Percentiles rank a stretch among this genome's conserved stretches.
These are phyloP conservation scores for Sakesphorus luctuosus DNA, from an alignment of 2,113 vertebrate genomes.

Conservation along the genomic window DNA sequence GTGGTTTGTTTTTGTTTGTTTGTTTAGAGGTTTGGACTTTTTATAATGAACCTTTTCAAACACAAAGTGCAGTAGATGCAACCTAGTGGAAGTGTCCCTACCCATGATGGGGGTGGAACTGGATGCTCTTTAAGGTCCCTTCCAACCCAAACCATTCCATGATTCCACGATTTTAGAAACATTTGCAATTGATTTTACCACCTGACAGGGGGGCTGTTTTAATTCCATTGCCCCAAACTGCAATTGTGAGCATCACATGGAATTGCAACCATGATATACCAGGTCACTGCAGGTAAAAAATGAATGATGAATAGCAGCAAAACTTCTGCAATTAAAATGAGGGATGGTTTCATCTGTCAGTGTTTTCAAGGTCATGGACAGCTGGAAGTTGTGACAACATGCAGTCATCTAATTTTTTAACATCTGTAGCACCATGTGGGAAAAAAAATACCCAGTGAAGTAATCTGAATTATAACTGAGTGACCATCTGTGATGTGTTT, in stretches of 20 bases:
- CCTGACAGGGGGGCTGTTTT: neutral
- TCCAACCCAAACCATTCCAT: neutral
- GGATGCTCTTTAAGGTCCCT: neutral
- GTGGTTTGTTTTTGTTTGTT: neutral
- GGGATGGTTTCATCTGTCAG: neutral
- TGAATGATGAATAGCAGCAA: neutral
- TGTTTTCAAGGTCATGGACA: neutral
- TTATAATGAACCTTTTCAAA: neutral
- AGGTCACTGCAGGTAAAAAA: neutral
- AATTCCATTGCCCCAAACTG: neutral
- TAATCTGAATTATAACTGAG: neutral
- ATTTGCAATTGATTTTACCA: neutral
- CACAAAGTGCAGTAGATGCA: fast-evolving
- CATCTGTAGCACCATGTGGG: fast-evolving
- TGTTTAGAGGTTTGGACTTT: neutral
- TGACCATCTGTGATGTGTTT: neutral
- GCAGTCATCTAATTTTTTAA: neutral
- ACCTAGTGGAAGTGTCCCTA: neutral
- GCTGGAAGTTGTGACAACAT: neutral
- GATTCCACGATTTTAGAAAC: neutral
- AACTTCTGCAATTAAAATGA: neutral
- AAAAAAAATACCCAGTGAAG: neutral
- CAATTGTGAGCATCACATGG: neutral
- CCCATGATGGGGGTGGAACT: neutral
- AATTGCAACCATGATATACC: neutral